Percentiles rank a stretch among this genome's conserved stretches.
Evolutionary conservation across 2,797 vertebrate genomes (phyloP).

Genomic region (Spea hammondii): DNA sequence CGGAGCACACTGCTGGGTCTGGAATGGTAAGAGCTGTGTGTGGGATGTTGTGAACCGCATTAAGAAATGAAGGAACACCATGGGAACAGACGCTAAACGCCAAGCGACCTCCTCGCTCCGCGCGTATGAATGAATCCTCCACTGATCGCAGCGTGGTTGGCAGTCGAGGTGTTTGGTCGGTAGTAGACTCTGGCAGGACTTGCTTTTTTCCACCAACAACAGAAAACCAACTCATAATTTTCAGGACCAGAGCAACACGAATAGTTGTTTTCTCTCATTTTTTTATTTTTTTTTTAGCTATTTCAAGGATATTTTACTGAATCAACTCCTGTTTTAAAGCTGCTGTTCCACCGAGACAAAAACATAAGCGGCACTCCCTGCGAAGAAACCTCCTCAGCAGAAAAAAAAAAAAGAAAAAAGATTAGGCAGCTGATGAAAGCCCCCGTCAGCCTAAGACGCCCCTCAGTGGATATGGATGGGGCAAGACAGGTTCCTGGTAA

Average conservation of each 20-base stretch:
- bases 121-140: background rate
- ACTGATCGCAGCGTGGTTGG: background rate
- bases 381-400: background rate
- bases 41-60: conserved; percentile 17
- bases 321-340: no score
- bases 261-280: background rate
- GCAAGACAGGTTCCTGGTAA: no score
- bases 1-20: background rate
- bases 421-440: no score
- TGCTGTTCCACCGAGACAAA: no score
- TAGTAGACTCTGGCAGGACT: background rate
- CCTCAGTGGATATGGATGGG: no score
- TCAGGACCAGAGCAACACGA: background rate
- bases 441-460: no score
- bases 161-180: background rate
- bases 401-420: background rate
- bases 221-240: background rate
- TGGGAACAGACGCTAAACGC: background rate
- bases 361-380: no score
- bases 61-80: conserved; percentile 20
- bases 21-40: conserved; percentile 29
- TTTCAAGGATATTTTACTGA: background rate
- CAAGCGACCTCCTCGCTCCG: background rate
- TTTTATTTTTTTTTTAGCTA: background rate
- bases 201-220: background rate